Percentiles rank a stretch among this genome's conserved stretches.
These are phyloP conservation scores for Rhabdomys pumilio DNA, from an alignment of 2,797 vertebrate species.

Conservation along the genomic window DNA sequence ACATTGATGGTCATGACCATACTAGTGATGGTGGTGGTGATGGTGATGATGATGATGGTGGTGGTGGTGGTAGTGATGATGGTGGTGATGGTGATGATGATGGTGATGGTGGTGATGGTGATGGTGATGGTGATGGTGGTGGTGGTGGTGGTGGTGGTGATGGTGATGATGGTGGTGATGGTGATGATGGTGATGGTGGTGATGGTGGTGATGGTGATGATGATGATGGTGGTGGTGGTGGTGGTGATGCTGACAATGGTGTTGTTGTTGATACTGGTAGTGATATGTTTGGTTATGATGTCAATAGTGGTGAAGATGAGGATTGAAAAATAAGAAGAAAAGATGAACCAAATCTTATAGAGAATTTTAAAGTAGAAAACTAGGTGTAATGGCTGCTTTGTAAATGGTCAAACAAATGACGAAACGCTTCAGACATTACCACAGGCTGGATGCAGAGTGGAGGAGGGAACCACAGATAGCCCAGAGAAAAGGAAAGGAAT, in stretches of 20 bases:
- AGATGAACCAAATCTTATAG: background rate
- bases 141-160: background rate
- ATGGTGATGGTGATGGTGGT: background rate
- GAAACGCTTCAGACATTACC: background rate
- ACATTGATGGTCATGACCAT: background rate
- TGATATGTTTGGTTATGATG: too few relatives aligned
- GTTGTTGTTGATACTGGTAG: background rate
- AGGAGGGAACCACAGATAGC: background rate
- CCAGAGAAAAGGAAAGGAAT: background rate
- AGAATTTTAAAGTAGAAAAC: background rate
- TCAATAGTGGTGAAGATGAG: background rate
- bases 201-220: background rate
- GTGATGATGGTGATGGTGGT: background rate
- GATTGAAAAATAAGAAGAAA: background rate
- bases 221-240: background rate
- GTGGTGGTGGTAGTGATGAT: background rate
- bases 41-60: background rate
- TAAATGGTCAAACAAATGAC: background rate
- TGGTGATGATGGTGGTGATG: background rate
- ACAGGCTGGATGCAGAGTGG: background rate
- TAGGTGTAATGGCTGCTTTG: background rate
- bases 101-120: background rate
- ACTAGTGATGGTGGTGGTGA: background rate
- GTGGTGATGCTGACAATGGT: background rate
- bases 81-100: background rate